Conservation (phyloP, 2,113 vertebrate genomes). For the Varanus salvator region DNA sequence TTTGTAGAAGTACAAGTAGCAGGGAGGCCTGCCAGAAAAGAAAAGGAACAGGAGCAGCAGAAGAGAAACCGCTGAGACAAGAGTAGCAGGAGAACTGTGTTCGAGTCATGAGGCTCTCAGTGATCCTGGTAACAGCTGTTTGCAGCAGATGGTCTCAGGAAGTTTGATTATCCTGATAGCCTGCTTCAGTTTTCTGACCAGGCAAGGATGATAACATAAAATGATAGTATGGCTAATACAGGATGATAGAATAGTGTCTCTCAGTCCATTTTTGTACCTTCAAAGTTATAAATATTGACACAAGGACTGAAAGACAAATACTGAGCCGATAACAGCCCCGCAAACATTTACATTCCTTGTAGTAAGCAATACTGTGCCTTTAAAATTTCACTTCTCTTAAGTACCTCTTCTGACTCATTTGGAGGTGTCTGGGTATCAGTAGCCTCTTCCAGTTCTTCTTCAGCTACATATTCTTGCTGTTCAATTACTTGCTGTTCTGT, state of each 20-base stretch:
- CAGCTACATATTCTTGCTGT: constrained; percentile 76
- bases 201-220: no score
- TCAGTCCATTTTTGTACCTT: neutral
- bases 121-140: neutral
- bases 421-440: constrained; percentile 71
- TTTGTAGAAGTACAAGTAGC: neutral
- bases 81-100: neutral
- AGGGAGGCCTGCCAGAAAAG: neutral
- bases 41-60: neutral
- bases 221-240: neutral
- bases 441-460: constrained; percentile 76
- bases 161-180: neutral
- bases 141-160: neutral
- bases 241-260: neutral
- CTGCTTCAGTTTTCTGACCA: neutral
- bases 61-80: neutral
- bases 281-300: neutral
- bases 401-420: constrained; percentile 87
- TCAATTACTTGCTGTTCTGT: constrained; percentile 71
- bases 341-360: neutral
- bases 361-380: constrained; percentile 22
- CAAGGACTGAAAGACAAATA: neutral
- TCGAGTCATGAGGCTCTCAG: neutral
- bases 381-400: constrained; percentile 37
- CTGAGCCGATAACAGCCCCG: neutral